Percentiles rank a stretch among this genome's conserved stretches.
Conservation (phyloP, 2,797 vertebrate genomes). For the Hemitrygon akajei region DNA sequence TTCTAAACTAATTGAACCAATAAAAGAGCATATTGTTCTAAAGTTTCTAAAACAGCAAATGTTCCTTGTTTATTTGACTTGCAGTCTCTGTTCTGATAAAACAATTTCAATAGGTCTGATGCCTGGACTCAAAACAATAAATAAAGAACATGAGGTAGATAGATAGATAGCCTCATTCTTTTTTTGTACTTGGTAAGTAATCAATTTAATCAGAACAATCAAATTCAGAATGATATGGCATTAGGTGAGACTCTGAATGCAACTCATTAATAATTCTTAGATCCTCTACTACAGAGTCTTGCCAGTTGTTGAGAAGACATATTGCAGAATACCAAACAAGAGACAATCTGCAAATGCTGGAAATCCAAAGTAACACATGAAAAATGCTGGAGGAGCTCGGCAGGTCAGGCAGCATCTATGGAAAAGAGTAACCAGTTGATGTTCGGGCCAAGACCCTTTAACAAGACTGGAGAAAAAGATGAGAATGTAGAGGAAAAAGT, state of each 20-base stretch:
- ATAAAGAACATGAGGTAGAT: not conserved
- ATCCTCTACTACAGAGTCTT: not conserved
- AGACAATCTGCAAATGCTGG: too few species aligned
- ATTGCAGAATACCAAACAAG: not conserved
- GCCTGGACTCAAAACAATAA: not conserved
- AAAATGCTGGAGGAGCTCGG: too few species aligned
- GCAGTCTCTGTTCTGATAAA: not conserved
- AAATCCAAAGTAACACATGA: too few species aligned
- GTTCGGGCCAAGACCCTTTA: too few species aligned
- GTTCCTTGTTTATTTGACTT: not conserved
- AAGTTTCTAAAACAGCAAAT: too few species aligned
- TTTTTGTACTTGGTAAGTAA: not conserved
- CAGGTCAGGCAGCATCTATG: too few species aligned
- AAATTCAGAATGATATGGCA: not conserved
- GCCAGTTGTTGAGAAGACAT: not conserved
- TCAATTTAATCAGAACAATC: constrained; percentile 2
- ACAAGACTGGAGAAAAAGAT: too few species aligned
- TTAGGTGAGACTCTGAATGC: not conserved
- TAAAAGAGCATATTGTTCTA: constrained; percentile 10
- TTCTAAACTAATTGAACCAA: not conserved
- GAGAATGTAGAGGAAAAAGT: too few species aligned
- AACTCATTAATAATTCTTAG: constrained; percentile 8
- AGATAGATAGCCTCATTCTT: too few species aligned
- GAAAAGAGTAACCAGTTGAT: too few species aligned
- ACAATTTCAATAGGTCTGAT: not conserved